These are phyloP conservation scores for Spongia lamella DNA, from an alignment of 37 sponge, comb jelly and placozoan genomes.

Conservation along the genomic window DNA sequence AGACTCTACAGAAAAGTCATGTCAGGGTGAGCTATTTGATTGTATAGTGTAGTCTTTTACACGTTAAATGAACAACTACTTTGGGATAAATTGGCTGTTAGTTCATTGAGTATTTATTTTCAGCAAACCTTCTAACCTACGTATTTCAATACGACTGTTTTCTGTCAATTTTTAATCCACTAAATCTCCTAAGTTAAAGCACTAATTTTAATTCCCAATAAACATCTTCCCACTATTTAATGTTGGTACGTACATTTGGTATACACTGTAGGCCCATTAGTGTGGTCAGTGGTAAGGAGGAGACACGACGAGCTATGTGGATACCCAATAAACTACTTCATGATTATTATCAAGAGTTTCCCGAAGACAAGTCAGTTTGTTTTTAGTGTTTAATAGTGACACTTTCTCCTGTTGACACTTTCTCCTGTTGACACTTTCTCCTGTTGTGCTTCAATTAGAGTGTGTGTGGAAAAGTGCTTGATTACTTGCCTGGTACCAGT, in stretches of 20 bases:
- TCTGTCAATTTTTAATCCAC: too few species aligned
- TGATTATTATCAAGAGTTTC: constrained; percentile 59
- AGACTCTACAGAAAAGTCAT: constrained; percentile 52
- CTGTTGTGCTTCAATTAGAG: constrained; percentile 9
- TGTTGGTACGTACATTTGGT: neutral
- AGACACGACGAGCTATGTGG: constrained; percentile 53
- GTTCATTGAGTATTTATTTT: too few species aligned
- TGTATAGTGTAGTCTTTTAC: neutral
- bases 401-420: neutral
- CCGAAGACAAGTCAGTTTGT: constrained; percentile 65
- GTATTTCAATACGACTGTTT: too few species aligned
- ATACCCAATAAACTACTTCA: constrained; percentile 90
- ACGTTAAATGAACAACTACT: neutral
- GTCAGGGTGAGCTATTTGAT: constrained; percentile 27
- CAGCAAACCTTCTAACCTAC: too few species aligned
- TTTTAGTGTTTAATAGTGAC: neutral
- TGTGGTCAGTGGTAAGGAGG: neutral
- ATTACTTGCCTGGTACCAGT: constrained; percentile 73
- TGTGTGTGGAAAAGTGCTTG: constrained; percentile 68
- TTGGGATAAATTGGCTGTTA: too few species aligned
- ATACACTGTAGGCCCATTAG: neutral
- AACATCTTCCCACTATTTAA: neutral
- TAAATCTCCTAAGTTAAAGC: too few species aligned
- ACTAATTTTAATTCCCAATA: too few species aligned
- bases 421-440: neutral